Percentiles rank a stretch among this genome's conserved stretches.
Conservation (phyloP, 37 sponge, comb jelly and placozoan genomes). For the Ianthella basta region DNA sequence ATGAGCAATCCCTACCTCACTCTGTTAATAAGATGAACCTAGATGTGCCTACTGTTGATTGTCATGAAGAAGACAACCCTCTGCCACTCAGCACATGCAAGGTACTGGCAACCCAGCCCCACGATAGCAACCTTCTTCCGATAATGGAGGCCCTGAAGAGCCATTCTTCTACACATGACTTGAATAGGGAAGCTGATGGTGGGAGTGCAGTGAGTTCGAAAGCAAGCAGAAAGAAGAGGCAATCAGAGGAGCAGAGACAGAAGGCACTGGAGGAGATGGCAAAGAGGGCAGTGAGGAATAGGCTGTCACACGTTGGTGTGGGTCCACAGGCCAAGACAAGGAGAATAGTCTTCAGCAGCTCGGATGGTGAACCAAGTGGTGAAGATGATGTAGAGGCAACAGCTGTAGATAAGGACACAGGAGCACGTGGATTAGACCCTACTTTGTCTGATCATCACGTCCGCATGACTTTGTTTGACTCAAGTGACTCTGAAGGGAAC, state of each 20-base stretch:
- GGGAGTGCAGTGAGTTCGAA: no score
- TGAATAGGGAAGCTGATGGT: no score
- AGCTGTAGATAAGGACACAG: no score
- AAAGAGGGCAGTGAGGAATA: neutral
- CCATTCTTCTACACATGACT: no score
- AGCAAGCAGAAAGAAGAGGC: neutral
- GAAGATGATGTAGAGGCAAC: neutral
- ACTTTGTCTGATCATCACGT: neutral
- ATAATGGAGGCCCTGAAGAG: neutral
- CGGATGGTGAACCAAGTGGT: neutral
- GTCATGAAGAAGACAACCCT: no score
- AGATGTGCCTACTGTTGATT: no score
- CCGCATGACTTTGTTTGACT: neutral
- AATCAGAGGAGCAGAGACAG: slow-evolving; percentile 23
- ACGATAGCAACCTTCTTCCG: neutral
- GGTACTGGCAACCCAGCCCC: neutral
- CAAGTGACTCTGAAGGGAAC: neutral
- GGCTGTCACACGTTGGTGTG: neutral
- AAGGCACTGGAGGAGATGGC: neutral
- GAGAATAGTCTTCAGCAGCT: slow-evolving; percentile 4
- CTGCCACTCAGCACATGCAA: no score
- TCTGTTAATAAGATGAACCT: no score
- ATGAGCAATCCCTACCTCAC: no score
- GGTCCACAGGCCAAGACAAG: neutral
- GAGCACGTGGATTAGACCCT: neutral